phyloP scores from a whole-genome alignment of 2,113 vertebrate species.

The Arothron firmamentum region DNA sequence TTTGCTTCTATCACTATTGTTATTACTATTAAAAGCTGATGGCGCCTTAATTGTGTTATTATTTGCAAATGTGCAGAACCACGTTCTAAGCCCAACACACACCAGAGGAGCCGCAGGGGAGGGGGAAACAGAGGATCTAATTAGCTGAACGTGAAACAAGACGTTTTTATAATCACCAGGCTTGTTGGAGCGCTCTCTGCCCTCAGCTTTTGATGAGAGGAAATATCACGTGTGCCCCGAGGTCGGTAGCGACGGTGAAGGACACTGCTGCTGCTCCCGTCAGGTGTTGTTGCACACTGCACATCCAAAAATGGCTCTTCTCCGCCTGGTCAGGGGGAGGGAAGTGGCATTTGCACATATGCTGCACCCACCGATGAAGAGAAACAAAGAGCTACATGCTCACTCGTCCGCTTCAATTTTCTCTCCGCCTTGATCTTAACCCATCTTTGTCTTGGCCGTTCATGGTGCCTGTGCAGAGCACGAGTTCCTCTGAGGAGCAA shows the following conservation, averaged over 20 bases:
- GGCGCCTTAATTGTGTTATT: background rate
- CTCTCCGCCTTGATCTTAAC: constrained; percentile 24
- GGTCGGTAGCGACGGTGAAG: constrained; percentile 12
- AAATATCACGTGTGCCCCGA: constrained; percentile 42
- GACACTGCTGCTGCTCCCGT: constrained; percentile 18
- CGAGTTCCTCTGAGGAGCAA: background rate
- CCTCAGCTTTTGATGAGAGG: constrained; percentile 44
- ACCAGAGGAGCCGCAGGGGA: constrained; percentile 27
- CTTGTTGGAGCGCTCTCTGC: constrained; percentile 53
- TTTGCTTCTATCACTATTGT: background rate
- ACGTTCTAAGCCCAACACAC: background rate
- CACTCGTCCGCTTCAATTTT: constrained; percentile 38
- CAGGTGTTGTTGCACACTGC: constrained; percentile 17
- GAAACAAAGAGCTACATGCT: constrained; percentile 13
- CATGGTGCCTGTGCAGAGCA: constrained; percentile 7
- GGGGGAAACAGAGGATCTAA: constrained; percentile 65
- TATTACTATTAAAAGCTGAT: constrained; percentile 18
- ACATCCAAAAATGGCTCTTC: constrained; percentile 43
- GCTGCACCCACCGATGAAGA: constrained; percentile 16
- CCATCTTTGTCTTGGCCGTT: constrained; percentile 36
- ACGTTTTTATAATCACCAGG: constrained; percentile 61
- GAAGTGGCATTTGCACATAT: background rate
- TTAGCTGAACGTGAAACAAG: constrained; percentile 54
- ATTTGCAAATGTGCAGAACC: constrained; percentile 18
- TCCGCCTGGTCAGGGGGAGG: constrained; percentile 14